Base-by-base conservation (phyloP, 2,888 invertebrate genomes). In the Tachystola acroxantha region DNA sequence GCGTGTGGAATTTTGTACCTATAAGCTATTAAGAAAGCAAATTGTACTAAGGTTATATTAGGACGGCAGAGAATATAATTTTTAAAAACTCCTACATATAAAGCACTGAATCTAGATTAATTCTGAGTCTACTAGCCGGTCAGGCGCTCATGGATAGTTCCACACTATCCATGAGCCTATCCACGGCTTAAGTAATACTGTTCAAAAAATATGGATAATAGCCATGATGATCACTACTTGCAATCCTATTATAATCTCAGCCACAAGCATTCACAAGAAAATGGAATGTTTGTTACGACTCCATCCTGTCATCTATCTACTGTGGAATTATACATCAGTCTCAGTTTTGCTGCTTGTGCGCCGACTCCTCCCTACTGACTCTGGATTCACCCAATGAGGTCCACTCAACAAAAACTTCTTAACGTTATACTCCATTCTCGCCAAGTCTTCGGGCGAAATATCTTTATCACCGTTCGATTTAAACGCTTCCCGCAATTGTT, bases 381-480 rank as follows among this genome's bases (percentile, higher is more conserved):
- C 69, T 1, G 75, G 63, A 40, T 69, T 70, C 14, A 53, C 72
- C 84, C 85, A 86, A 32, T 80, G 75, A 10, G 84, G 78, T 2
- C 88, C 87, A 39, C 92, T 92, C 62, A 92, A 81, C 51, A 93
- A 72, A 69, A 93, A 92, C 65, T 91, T 90, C 70, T 92, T 92
- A n/a, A 93, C 93, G 64, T 93, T 92, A 59, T 92, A 92, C 63
- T 93, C 93, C 92, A 93, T 93, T 63, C 92, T 89, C 11, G 91
- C 91, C 51, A 92, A 88, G 64, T 91, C 90, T 49, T 90, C 89
- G 6, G 88, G 76, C 11, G 86, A 73, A 41, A 86, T 80, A 36
- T 80, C 75, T 45, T 76, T 81, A 32, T 78, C 75, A 9, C 64
- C 63, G 44, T 76, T 79, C 3, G 63, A 60, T 42, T 73, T 68